Conservation (phyloP, 2,113 vertebrate genomes). For the Scalopus aquaticus region DNA sequence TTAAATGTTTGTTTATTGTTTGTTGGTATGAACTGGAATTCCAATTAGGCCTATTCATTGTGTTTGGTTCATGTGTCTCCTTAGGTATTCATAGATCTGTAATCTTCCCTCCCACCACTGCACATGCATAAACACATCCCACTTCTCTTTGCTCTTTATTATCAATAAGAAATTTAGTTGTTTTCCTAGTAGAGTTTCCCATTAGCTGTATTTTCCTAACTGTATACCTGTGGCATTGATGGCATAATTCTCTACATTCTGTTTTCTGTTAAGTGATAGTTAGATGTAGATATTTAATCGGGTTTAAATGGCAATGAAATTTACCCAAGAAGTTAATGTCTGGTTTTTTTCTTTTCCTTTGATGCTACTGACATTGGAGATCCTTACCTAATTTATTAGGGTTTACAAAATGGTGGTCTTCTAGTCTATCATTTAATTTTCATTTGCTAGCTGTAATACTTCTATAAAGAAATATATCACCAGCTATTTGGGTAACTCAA, state of each 20-base stretch:
- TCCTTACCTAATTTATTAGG: conserved; percentile 30
- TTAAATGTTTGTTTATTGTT: neutral
- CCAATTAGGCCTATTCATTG: neutral
- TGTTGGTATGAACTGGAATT: neutral
- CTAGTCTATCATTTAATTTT: conserved; percentile 28
- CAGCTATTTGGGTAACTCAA: neutral
- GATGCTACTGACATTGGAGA: neutral
- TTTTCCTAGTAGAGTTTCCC: neutral
- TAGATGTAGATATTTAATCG: conserved; percentile 32
- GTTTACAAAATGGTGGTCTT: neutral
- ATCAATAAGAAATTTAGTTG: neutral
- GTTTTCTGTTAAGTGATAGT: neutral
- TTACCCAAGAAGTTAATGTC: neutral
- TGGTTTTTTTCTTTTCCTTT: conserved; percentile 30
- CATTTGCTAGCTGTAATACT: neutral
- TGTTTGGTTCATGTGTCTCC: neutral
- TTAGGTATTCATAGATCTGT: neutral
- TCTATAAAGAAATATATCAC: neutral
- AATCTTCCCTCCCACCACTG: neutral
- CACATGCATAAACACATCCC: neutral
- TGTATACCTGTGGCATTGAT: neutral
- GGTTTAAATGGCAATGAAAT: conserved; percentile 52
- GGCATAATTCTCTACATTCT: neutral
- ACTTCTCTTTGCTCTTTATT: neutral
- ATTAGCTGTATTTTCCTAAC: neutral